A percentile compares a stretch with the other conserved stretches of the same genome.
Conservation (phyloP, 2,113 vertebrate genomes). For the Heliornis fulica region DNA sequence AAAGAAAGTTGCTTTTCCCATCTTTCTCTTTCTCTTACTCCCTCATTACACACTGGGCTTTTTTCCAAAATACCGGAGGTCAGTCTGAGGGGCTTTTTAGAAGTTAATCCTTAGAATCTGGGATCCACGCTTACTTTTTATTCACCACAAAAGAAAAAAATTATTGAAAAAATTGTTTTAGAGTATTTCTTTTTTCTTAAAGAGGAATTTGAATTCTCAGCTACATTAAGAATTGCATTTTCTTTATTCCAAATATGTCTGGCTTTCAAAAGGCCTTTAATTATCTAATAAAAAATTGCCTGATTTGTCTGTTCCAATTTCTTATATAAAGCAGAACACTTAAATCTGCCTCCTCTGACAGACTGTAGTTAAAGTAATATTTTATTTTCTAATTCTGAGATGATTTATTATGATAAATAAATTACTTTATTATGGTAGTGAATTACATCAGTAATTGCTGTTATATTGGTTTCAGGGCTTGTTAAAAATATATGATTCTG, state of each 20-base stretch:
- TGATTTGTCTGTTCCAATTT: not conserved
- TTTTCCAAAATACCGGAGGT: not conserved
- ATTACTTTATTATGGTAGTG: not conserved
- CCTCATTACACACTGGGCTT: not conserved
- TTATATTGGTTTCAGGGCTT: not conserved
- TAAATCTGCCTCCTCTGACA: not conserved
- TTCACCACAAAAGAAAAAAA: not conserved
- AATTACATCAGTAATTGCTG: not conserved
- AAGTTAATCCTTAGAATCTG: not conserved
- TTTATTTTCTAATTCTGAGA: constrained; percentile 14
- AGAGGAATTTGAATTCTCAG: not conserved
- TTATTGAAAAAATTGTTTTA: not conserved
- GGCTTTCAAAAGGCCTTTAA: not conserved
- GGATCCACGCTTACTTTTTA: not conserved
- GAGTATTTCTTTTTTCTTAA: not conserved
- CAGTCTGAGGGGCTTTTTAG: not conserved
- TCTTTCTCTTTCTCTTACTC: constrained; percentile 21
- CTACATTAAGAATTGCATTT: not conserved
- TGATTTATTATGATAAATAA: constrained; percentile 25
- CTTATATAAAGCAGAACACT: not conserved
- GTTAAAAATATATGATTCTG: not conserved
- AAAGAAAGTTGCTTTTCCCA: not conserved
- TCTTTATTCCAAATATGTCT: not conserved
- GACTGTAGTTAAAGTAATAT: not conserved
- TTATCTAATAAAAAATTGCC: not conserved